Conservation (phyloP, 1,140 invertebrate species). For the Diabrotica undecimpunctata region DNA sequence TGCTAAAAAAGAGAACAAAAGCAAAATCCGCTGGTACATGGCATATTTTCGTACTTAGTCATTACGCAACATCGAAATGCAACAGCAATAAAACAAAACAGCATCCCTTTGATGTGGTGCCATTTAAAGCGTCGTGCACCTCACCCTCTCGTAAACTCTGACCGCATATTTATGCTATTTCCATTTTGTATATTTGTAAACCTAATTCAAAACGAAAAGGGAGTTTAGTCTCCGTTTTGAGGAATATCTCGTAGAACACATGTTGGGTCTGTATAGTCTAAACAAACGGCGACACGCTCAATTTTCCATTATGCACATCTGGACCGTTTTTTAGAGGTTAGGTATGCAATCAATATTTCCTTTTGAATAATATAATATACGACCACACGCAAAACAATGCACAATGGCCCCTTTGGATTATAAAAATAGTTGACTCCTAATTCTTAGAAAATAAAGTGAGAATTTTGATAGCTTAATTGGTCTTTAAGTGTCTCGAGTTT, state of each 20-base stretch:
- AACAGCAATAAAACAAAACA: too few species aligned
- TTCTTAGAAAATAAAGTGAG: too few species aligned
- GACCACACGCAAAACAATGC: conserved; percentile 6
- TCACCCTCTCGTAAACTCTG: conserved; percentile 4
- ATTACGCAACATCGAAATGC: too few species aligned
- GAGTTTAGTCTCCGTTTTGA: conserved; percentile 13
- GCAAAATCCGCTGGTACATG: too few species aligned
- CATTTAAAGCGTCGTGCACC: neutral
- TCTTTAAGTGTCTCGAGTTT: too few species aligned
- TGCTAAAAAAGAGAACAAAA: too few species aligned
- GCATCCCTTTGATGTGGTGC: conserved; percentile 9
- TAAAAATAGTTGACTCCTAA: too few species aligned
- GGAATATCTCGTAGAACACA: conserved; percentile 9
- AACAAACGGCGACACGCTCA: conserved; percentile 36
- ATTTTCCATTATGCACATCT: conserved; percentile 31
- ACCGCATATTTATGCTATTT: conserved; percentile 7
- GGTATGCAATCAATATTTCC: conserved; percentile 11
- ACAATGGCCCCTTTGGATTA: too few species aligned
- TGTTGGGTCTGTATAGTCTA: conserved; percentile 27
- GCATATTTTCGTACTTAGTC: too few species aligned
- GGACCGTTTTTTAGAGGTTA: conserved; percentile 14
- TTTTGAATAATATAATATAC: conserved; percentile 15
- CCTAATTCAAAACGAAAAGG: conserved; percentile 10
- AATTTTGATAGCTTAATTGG: too few species aligned
- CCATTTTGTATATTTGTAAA: conserved; percentile 10